These are phyloP conservation scores for Mactromeris polynyma DNA, from an alignment of 2,888 invertebrate genomes.

Conservation along the genomic window DNA sequence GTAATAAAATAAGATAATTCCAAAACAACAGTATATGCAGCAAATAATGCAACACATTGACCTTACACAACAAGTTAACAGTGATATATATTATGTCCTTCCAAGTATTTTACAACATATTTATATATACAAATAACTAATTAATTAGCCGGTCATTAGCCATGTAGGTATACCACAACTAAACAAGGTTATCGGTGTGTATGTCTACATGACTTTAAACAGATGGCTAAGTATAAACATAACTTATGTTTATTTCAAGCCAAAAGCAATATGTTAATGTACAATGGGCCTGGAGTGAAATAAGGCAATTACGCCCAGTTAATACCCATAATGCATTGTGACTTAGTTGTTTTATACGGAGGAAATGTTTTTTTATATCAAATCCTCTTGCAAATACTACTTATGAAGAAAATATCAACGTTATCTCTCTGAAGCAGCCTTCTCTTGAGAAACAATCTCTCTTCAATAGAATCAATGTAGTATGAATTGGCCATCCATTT, in stretches of 20 bases:
- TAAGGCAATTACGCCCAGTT: neutral
- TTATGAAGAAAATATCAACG: too few species aligned
- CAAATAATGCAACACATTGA: neutral
- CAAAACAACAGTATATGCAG: neutral
- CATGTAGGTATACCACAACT: neutral
- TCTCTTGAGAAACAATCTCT: too few species aligned
- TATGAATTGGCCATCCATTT: too few species aligned
- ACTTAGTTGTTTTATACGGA: too few species aligned
- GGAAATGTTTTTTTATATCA: too few species aligned
- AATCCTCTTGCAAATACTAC: too few species aligned
- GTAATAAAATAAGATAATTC: too few species aligned
- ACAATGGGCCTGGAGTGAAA: neutral
- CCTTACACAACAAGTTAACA: neutral
- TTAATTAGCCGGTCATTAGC: neutral
- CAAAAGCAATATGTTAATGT: neutral
- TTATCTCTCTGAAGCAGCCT: too few species aligned
- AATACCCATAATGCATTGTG: too few species aligned
- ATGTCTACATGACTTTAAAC: slow-evolving; percentile 1
- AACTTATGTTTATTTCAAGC: neutral
- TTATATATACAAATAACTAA: neutral
- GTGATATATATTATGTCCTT: too few species aligned
- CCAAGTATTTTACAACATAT: neutral
- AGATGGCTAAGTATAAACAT: neutral
- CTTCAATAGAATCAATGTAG: too few species aligned
- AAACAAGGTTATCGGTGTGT: neutral